Evolutionary conservation across 2,888 invertebrate genomes (phyloP), one percentile per base, ranked within the genome.

Genomic region (Drosophila anceps): DNA sequence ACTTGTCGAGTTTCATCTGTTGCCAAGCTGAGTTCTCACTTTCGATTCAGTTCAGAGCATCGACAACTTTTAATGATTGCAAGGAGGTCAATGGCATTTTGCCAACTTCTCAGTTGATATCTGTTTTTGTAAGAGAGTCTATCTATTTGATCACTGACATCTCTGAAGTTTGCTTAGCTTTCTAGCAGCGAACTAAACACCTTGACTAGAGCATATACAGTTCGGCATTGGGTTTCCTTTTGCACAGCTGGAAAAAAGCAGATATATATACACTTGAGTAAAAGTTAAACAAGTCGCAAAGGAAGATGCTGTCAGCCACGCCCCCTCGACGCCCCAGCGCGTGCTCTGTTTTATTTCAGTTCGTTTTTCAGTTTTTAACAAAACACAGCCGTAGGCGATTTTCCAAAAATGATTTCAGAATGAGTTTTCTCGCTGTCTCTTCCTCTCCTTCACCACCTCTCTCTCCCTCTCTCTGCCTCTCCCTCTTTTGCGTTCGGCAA

Each of bases 361-460:
- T 84, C 73, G 80, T 85, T 85, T 85, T 83, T 74, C 80, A 83
- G 83, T 84, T 84, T 83, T 83, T 83, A 81, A 83, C 83, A 78
- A 90, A 91, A 91, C 90, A 86, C 85, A 83, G 89, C 85, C 89
- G 73, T 85, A 79, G 91, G 91, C 91, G 85, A 83, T 87, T 90
- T 85, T 88, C 81, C 81, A 77, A 88, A 87, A 87, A 81, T 85
- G 73, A 85, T 85, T 87, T 83, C 83, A 76, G 73, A 81, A 87
- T 87, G 82, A 86, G 83, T 83, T 84, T 83, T 87, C 68, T 66
- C 57, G 37, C 37, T 18, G 39, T 13, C 46, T 12, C 37, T 18
- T 10, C 15, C 24, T 9, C 9, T 12, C 44, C 20, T 2, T 33
- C n/a, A 8, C 8, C 20, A 0, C 13, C 24, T 9, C 27, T 41